Percentiles rank a stretch among this genome's conserved stretches.
phyloP scores from a whole-genome alignment of 2,797 vertebrate genomes.

The Sebastes elongatus region DNA sequence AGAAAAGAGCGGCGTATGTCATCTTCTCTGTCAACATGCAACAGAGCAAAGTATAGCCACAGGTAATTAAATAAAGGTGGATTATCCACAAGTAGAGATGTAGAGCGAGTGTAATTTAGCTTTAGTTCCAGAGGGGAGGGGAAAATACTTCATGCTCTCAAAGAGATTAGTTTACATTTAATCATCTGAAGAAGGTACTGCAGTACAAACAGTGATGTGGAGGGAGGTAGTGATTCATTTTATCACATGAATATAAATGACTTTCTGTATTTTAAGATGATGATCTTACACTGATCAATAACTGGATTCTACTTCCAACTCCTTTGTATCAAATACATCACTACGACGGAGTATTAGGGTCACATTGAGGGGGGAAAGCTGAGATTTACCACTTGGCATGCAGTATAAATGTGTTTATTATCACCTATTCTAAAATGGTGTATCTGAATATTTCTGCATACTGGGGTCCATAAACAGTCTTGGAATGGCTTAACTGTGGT shows the following conservation, averaged over 20 bases:
- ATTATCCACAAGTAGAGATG: neutral
- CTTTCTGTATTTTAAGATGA: neutral
- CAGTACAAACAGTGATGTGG: neutral
- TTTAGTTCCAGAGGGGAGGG: neutral
- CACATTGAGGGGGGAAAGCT: too few relatives aligned
- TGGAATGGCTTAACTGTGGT: too few relatives aligned
- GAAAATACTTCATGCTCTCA: neutral
- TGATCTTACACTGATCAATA: too few relatives aligned
- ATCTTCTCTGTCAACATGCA: neutral
- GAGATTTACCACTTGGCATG: too few relatives aligned
- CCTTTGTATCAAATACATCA: too few relatives aligned
- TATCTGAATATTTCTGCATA: too few relatives aligned
- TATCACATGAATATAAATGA: neutral
- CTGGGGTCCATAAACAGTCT: too few relatives aligned
- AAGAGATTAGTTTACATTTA: neutral
- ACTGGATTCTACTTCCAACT: neutral
- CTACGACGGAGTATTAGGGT: too few relatives aligned
- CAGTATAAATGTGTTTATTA: too few relatives aligned
- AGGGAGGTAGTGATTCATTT: neutral
- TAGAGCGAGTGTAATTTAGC: neutral
- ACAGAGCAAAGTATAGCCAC: neutral
- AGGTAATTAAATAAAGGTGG: neutral
- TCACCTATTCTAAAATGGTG: too few relatives aligned
- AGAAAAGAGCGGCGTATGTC: neutral
- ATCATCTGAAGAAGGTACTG: neutral